These are phyloP conservation scores for Craterocephalus amniculus DNA, from an alignment of 2,797 vertebrate species.

Conservation along the genomic window DNA sequence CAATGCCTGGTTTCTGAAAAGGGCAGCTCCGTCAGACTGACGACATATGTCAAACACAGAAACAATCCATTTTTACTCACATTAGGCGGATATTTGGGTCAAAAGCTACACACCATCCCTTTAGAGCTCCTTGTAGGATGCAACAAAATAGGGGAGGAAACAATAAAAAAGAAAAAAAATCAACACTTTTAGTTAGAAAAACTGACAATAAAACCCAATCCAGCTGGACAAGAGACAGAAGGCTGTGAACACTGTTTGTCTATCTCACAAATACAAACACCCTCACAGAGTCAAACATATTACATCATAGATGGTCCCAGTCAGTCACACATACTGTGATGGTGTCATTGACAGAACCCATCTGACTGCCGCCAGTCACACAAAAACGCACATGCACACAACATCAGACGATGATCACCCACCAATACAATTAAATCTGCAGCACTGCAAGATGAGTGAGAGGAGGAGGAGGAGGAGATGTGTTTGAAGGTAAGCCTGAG, in stretches of 20 bases:
- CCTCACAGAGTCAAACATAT: constrained; percentile 28
- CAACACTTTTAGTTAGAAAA: constrained; percentile 3
- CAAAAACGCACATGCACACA: constrained; percentile 8
- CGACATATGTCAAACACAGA: no score
- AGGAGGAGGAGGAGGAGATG: constrained; percentile 15
- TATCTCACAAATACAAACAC: constrained; percentile 24
- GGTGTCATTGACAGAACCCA: constrained; percentile 57
- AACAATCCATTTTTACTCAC: no score
- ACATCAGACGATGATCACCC: constrained; percentile 22
- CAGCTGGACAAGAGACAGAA: constrained; percentile 26
- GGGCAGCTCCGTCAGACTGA: no score
- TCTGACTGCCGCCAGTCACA: constrained; percentile 54
- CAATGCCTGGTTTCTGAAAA: no score
- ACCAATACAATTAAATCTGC: constrained; percentile 37
- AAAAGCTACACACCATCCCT: no score
- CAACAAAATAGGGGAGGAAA: neutral
- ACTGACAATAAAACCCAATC: constrained; percentile 4
- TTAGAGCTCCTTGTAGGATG: neutral
- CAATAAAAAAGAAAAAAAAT: neutral
- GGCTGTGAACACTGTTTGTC: constrained; percentile 48
- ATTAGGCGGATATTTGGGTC: no score
- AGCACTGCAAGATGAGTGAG: constrained; percentile 6
- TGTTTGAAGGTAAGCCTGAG: constrained; percentile 20
- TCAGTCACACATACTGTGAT: constrained; percentile 57
- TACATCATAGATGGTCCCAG: constrained; percentile 47